Percentiles rank a stretch among this genome's conserved stretches.
phyloP scores from a whole-genome alignment of 2,888 invertebrate genomes.

The Drosophila colorata region DNA sequence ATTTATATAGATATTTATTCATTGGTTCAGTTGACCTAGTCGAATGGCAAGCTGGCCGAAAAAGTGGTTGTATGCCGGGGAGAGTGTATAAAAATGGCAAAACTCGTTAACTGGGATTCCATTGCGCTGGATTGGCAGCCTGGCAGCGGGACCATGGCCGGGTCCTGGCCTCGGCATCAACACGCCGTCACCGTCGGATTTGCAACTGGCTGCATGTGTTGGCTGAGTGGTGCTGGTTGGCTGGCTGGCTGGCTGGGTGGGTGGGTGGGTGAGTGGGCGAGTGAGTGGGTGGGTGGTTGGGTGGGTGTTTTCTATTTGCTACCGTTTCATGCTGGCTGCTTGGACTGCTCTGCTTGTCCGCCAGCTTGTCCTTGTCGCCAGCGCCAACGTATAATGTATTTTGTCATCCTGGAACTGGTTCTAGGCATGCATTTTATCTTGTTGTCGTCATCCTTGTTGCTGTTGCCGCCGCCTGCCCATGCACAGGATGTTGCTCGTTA shows the following conservation, averaged over 20 bases:
- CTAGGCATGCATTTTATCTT: constrained; percentile 77
- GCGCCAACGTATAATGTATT: constrained; percentile 62
- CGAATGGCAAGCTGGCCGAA: constrained; percentile 2
- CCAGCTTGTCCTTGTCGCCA: constrained; percentile 36
- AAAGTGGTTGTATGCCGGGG: constrained; percentile 17
- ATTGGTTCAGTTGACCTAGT: background rate
- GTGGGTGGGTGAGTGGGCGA: background rate
- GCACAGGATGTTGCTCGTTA: constrained; percentile 79
- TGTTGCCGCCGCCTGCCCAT: constrained; percentile 33
- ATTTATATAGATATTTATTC: background rate
- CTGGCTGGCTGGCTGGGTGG: constrained; percentile 1
- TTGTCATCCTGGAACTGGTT: constrained; percentile 54
- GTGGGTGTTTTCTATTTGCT: constrained; percentile 60
- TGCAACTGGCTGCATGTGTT: constrained; percentile 56
- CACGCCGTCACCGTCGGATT: constrained; percentile 42
- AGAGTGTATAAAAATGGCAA: constrained; percentile 59
- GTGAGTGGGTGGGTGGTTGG: background rate
- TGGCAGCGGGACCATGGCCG: constrained; percentile 35
- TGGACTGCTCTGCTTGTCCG: constrained; percentile 22
- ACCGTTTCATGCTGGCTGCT: constrained; percentile 60
- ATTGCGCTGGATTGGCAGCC: constrained; percentile 62
- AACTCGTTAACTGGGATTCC: constrained; percentile 78
- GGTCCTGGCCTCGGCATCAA: constrained; percentile 36
- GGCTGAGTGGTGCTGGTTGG: constrained; percentile 19
- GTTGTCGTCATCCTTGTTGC: constrained; percentile 74